A percentile compares a stretch with the other conserved stretches of the same genome.
These are phyloP conservation scores for human (Homo sapiens) DNA, from an alignment of 2,113 vertebrate genomes.

Conservation along the genomic window DNA sequence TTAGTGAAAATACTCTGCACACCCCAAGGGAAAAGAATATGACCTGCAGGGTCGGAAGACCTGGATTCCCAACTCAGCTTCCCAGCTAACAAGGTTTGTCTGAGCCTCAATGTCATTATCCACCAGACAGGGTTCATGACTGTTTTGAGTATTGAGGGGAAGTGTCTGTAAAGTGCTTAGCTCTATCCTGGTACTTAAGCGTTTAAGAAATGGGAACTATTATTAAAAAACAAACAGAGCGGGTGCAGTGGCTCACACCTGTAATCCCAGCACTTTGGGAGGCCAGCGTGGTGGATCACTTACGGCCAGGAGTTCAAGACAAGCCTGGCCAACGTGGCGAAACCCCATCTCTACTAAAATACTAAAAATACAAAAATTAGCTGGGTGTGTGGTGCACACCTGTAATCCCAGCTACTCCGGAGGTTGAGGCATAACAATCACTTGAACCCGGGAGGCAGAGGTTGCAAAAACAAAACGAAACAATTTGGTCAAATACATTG, in stretches of 20 bases:
- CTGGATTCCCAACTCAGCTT: not conserved
- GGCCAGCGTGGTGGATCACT: not conserved
- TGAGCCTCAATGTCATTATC: not conserved
- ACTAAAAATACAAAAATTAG: not conserved
- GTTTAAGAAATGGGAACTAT: not conserved
- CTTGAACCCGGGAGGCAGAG: too few species aligned
- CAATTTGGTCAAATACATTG: not conserved
- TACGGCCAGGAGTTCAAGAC: too few species aligned
- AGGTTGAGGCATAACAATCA: not conserved
- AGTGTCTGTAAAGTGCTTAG: accelerated
- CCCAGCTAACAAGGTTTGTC: not conserved
- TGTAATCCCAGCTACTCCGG: not conserved
- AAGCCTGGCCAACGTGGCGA: too few species aligned
- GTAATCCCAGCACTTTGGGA: not conserved
- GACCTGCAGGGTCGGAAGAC: not conserved
- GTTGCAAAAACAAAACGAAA: not conserved
- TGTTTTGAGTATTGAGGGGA: not conserved
- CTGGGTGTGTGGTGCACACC: not conserved
- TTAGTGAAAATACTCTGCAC: not conserved
- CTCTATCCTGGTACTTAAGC: not conserved
- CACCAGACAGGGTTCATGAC: not conserved
- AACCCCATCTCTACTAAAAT: too few species aligned
- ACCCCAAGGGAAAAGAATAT: not conserved
- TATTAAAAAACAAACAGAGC: not conserved
- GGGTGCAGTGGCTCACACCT: not conserved